Evolutionary conservation across 2,113 vertebrate genomes (phyloP), one percentile per base, ranked within the genome.

Genomic region (Trinectes maculatus): DNA sequence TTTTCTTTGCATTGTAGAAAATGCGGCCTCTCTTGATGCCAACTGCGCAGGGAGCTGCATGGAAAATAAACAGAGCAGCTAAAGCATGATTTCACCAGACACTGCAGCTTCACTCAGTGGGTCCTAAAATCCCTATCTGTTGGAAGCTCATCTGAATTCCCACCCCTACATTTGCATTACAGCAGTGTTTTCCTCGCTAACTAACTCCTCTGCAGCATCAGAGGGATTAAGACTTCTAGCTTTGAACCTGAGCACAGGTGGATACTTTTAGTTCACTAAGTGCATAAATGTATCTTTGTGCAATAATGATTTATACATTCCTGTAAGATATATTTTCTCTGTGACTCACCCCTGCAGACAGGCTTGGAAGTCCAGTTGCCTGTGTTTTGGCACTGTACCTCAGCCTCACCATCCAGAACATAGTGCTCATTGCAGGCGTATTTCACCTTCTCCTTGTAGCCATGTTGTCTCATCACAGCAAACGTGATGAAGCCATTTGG

Each of bases 301-400:
- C 16, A 29, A 7, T 4, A 24, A 18, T 56, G n/a, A 26, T 5
- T 28, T 18, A 51, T 1, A 52, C 24, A 25, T 39, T 4, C 21
- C 46, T 53, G 21, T 24, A 52, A 53, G 6, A 15, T 54, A 8
- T 5, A 8, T 15, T 37, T 60, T 53, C 18, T 3, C 22, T 4
- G 24, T 42, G 18, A 77, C 89, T 58, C 89, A 96, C 96, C 95
- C 90, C 89, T 93, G 46, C 96, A 98, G 43, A 71, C 79, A 4
- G 96, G 96, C 78, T 88, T 87, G 13, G 82, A 39, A 49, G 95
- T 94, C 96, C 96, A 98, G 37, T 81, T 88, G 2, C 95, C 95
- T 25, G 90, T 91, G 67, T 93, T 95, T 26, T 89, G 87, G 34
- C 96, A 98, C 6, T 85, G 89, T 0, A 91, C 87, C 56, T 92